Percentiles rank a stretch among this genome's conserved stretches.
Evolutionary conservation across 2,797 vertebrate genomes (phyloP).

Genomic region (Enteromius paludinosus): DNA sequence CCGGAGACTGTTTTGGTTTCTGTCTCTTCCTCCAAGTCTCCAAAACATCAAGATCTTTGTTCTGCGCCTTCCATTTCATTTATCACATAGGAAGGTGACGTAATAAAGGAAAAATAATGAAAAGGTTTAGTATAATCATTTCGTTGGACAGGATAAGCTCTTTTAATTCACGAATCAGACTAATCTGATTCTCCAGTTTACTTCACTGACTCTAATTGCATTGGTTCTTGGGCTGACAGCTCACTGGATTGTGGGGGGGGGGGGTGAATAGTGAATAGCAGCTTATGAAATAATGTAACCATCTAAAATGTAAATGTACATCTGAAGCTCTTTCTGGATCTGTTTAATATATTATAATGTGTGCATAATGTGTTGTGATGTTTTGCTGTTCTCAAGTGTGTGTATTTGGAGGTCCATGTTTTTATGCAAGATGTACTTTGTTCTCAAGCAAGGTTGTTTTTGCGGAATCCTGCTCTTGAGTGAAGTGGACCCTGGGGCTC

Average conservation of each 20-base stretch:
- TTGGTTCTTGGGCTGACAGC: neutral
- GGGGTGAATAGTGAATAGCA: neutral
- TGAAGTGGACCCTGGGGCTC: conserved; percentile 11
- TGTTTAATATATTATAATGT: conserved; percentile 15
- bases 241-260: neutral
- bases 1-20: neutral
- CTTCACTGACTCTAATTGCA: neutral
- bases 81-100: neutral
- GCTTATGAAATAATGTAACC: neutral
- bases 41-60: conserved; percentile 10
- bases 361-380: neutral
- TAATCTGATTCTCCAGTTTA: neutral
- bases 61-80: neutral
- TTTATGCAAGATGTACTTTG: neutral
- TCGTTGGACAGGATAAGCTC: neutral
- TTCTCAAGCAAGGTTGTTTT: conserved; percentile 3
- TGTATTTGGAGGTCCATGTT: conserved; percentile 1
- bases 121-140: neutral
- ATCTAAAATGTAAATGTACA: neutral
- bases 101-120: neutral
- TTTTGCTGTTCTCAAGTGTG: neutral
- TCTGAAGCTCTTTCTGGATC: neutral
- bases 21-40: neutral
- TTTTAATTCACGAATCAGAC: neutral
- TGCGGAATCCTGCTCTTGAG: neutral